These are phyloP conservation scores for Alaudala cheleensis DNA, from an alignment of 2,113 vertebrate species.

Conservation along the genomic window DNA sequence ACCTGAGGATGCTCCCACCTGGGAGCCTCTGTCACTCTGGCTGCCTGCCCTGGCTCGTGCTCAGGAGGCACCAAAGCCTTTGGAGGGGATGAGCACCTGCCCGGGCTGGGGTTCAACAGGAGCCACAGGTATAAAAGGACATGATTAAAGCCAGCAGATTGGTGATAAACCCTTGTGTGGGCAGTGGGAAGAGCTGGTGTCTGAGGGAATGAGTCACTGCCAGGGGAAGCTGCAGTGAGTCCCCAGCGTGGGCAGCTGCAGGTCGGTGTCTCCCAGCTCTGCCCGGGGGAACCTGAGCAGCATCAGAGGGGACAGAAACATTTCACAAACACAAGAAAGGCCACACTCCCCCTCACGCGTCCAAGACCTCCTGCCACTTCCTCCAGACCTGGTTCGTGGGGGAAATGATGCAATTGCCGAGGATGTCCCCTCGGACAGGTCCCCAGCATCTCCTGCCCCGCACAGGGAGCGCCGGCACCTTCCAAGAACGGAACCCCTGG, in stretches of 20 bases:
- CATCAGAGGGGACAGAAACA: not conserved
- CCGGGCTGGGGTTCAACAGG: not conserved
- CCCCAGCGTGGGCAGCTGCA: no score
- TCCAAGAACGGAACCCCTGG: accelerated
- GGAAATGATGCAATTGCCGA: not conserved
- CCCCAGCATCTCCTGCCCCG: not conserved
- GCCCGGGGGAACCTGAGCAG: not conserved
- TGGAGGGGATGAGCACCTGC: not conserved
- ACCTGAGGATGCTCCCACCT: not conserved
- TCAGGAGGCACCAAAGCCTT: not conserved
- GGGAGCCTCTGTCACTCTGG: accelerated
- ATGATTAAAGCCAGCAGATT: not conserved
- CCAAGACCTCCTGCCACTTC: not conserved
- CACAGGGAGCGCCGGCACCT: accelerated
- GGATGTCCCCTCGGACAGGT: not conserved
- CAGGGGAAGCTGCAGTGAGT: not conserved
- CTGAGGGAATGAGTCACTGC: not conserved
- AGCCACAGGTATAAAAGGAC: not conserved
- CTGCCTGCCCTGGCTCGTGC: not conserved
- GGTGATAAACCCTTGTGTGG: not conserved
- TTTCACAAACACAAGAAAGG: not conserved
- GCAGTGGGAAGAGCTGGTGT: not conserved
- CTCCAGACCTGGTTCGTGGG: not conserved
- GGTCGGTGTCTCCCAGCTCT: not conserved
- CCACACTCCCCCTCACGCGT: not conserved